Evolutionary conservation across 2,797 vertebrate genomes (phyloP).

Genomic region (Alcedo atthis): DNA sequence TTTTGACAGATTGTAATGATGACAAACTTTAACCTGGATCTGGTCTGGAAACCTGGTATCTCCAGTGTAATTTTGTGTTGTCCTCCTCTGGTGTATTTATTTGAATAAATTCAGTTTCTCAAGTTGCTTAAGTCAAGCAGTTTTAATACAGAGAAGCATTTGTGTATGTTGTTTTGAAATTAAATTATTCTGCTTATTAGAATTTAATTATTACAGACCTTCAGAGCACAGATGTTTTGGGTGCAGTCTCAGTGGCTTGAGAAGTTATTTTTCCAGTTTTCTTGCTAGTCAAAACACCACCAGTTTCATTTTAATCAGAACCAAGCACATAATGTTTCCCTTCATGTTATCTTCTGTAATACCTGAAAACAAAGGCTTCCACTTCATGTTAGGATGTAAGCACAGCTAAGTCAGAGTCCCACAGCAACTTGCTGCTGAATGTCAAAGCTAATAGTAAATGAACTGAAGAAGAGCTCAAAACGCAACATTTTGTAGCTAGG

Average conservation of each 20-base stretch:
- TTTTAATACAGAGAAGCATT: neutral
- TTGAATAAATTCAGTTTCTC: neutral
- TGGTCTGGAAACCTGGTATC: neutral
- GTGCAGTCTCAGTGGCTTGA: neutral
- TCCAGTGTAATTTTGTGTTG: neutral
- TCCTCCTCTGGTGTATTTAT: neutral
- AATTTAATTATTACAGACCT: neutral
- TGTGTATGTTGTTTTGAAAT: neutral
- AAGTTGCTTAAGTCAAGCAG: neutral
- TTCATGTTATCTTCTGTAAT: neutral
- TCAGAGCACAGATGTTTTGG: neutral
- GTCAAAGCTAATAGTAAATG: neutral
- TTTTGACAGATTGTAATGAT: neutral
- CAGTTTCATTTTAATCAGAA: neutral
- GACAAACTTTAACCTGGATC: neutral
- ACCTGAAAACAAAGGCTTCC: neutral
- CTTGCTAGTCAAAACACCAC: neutral
- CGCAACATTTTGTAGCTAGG: neutral
- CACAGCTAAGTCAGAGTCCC: neutral
- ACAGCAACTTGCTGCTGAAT: neutral
- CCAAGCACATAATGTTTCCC: neutral
- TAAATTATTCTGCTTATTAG: neutral
- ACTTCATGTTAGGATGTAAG: neutral
- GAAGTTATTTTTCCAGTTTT: neutral
- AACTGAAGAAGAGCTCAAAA: neutral